Conservation (phyloP, 2,888 invertebrate species). For the Aradus depressus region DNA sequence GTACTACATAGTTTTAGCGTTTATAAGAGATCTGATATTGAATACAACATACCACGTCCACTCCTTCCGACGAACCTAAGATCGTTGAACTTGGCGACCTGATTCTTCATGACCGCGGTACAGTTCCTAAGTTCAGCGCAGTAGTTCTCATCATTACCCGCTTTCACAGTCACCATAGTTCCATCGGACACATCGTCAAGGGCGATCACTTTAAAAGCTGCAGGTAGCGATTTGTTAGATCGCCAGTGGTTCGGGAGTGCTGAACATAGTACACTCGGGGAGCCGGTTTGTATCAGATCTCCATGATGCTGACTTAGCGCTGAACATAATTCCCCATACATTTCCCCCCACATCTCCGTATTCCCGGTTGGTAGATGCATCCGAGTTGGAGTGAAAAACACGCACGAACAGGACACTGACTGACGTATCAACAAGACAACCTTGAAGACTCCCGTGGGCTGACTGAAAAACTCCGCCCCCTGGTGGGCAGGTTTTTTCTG, state of each 20-base stretch:
- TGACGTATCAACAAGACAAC: not conserved
- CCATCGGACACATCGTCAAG: constrained; percentile 90
- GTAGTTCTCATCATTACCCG: constrained; percentile 96
- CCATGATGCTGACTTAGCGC: constrained; percentile 80
- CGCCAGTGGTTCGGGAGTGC: constrained; percentile 92
- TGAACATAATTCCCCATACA: constrained; percentile 43
- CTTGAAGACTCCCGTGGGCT: constrained; percentile 22
- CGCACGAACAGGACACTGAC: not conserved
- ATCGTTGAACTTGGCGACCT: constrained; percentile 98
- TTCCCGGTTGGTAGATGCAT: constrained; percentile 29
- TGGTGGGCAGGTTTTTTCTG: constrained; percentile 25
- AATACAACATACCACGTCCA: constrained; percentile 60
- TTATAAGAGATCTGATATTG: not conserved
- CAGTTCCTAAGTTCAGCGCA: constrained; percentile 91
- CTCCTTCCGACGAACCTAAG: constrained; percentile 94
- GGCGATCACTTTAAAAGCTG: constrained; percentile 91
- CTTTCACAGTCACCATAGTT: constrained; percentile 83
- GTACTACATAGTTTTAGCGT: no score
- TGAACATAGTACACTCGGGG: constrained; percentile 90
- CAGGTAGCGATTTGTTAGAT: constrained; percentile 91
- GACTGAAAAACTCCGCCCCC: constrained; percentile 24
- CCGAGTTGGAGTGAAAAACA: constrained; percentile 1
- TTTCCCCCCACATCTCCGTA: constrained; percentile 23
- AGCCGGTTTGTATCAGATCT: constrained; percentile 87
- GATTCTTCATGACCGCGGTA: constrained; percentile 91